Evolutionary conservation across 1,140 invertebrate species (phyloP).

Genomic region (Mesaphorura yosii): DNA sequence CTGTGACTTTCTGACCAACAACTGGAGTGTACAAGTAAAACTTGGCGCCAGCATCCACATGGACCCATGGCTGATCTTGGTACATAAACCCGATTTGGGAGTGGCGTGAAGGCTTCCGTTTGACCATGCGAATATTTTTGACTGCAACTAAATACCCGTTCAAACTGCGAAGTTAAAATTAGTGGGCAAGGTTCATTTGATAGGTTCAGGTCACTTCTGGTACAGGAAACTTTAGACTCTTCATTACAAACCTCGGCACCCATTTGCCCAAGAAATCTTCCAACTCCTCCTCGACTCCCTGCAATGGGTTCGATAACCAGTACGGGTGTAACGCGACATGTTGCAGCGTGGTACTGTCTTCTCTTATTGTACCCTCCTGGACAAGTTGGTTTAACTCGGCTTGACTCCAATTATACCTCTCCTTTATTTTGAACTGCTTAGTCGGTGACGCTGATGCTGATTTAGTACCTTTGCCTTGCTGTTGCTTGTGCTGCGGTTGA

Average conservation of each 20-base stretch:
- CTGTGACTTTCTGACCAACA: constrained; percentile 15
- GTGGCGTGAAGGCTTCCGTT: too few species aligned
- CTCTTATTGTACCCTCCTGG: too few species aligned
- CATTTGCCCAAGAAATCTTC: constrained; percentile 15
- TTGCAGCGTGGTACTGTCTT: too few species aligned
- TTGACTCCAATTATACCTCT: too few species aligned
- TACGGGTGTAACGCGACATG: constrained; percentile 23
- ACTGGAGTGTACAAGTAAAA: constrained; percentile 24
- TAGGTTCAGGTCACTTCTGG: neutral
- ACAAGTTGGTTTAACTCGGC: too few species aligned
- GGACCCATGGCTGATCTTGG: constrained; percentile 16
- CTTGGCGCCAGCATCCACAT: constrained; percentile 18
- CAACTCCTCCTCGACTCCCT: constrained; percentile 22
- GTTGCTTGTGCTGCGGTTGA: too few species aligned
- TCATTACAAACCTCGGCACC: constrained; percentile 13
- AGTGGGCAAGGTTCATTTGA: neutral
- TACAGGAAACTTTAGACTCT: neutral
- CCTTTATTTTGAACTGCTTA: too few species aligned
- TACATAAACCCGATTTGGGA: constrained; percentile 2
- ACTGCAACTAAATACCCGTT: constrained; percentile 21
- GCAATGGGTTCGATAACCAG: constrained; percentile 14
- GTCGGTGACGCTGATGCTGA: too few species aligned
- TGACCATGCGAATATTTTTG: constrained; percentile 2
- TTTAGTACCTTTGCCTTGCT: too few species aligned
- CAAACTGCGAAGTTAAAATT: constrained; percentile 13